Conservation (phyloP, 2,113 vertebrate species). For the Cebus imitator region DNA sequence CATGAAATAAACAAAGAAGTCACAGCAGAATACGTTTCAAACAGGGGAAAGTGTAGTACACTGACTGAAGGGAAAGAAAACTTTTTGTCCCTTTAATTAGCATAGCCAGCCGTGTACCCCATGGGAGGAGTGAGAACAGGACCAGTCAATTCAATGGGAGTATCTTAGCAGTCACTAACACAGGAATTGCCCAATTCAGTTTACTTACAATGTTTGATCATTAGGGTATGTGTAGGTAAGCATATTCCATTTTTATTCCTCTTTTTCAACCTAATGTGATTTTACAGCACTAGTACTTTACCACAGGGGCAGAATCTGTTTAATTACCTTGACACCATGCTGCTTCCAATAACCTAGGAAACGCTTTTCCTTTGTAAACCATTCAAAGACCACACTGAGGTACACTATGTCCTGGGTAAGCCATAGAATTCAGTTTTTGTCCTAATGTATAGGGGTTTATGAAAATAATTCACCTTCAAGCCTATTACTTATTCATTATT, state of each 20-base stretch:
- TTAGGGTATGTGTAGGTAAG: neutral
- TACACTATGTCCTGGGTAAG: neutral
- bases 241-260: conserved; percentile 36
- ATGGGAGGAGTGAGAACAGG: neutral
- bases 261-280: neutral
- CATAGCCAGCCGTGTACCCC: neutral
- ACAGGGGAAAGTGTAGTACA: neutral
- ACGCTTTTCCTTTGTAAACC: neutral
- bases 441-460: neutral
- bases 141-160: neutral
- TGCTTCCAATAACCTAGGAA: neutral
- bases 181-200: neutral
- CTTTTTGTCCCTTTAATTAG: neutral
- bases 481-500: neutral
- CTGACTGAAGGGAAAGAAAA: conserved; percentile 40
- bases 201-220: neutral
- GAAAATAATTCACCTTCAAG: neutral
- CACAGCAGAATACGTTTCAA: conserved; percentile 6
- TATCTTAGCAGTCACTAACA: neutral
- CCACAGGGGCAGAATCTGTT: neutral
- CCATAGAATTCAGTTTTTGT: neutral
- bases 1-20: conserved; percentile 27
- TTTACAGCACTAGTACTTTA: neutral
- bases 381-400: neutral
- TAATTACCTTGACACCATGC: neutral